Evolutionary conservation across 2,888 invertebrate species (phyloP).

Genomic region (Baccha elongata): DNA sequence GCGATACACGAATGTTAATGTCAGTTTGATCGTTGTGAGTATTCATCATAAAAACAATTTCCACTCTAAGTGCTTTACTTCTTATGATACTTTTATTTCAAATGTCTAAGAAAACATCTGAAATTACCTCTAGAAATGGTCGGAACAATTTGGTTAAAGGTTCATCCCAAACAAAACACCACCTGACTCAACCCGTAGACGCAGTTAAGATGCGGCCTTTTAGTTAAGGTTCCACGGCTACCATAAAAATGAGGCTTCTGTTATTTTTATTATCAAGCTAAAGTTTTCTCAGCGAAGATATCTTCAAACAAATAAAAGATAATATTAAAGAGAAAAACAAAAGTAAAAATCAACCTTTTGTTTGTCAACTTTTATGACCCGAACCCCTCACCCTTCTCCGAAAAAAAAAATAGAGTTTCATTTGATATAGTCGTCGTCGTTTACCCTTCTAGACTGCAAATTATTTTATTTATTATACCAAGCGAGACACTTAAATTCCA

Average conservation of each 20-base stretch:
- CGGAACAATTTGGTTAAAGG: background rate
- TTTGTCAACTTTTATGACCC: constrained; percentile 19
- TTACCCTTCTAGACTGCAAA: background rate
- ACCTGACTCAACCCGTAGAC: background rate
- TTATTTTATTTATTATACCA: constrained; percentile 21
- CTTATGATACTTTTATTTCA: background rate
- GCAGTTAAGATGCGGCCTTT: background rate
- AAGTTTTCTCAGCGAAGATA: background rate
- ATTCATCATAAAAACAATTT: constrained; percentile 1
- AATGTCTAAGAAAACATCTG: background rate
- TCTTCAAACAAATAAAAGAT: constrained; percentile 3
- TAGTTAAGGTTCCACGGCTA: background rate
- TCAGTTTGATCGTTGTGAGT: background rate
- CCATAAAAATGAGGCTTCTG: background rate
- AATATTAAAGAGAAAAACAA: background rate
- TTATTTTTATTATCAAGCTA: constrained; percentile 1
- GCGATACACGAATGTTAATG: background rate
- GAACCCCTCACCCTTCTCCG: background rate
- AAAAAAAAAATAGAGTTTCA: background rate
- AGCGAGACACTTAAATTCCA: constrained; percentile 38
- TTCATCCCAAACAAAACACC: background rate
- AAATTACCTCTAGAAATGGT: background rate
- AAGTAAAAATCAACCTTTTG: background rate
- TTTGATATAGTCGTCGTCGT: background rate
- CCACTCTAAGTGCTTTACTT: too few species aligned